Percentiles rank a stretch among this genome's conserved stretches.
Evolutionary conservation across 2,888 invertebrate genomes (phyloP).

Genomic region (Drosophila mettleri): DNA sequence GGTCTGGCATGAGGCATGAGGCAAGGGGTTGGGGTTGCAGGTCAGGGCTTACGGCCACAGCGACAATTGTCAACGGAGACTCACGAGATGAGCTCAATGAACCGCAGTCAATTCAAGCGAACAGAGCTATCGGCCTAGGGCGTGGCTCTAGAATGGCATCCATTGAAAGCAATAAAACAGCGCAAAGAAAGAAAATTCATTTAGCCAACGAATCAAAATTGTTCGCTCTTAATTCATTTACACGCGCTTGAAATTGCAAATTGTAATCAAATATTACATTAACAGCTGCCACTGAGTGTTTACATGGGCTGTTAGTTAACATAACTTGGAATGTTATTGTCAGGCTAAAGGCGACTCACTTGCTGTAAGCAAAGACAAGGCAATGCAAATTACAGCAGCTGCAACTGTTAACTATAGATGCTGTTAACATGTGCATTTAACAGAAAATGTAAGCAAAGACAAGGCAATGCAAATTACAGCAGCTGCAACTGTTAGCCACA

Average conservation of each 20-base stretch:
- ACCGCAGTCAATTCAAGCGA: constrained; percentile 45
- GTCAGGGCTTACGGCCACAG: constrained; percentile 7
- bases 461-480: neutral
- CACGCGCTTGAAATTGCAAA: neutral
- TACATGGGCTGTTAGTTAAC: neutral
- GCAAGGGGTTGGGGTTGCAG: neutral
- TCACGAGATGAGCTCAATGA: constrained; percentile 48
- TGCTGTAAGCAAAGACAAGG: no score
- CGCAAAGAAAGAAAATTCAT: neutral
- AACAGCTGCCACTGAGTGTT: neutral
- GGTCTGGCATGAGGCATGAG: no score
- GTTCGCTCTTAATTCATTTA: neutral
- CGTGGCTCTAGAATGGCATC: neutral
- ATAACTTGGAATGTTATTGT: neutral
- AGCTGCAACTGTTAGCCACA: no score
- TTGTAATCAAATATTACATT: neutral
- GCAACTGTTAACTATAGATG: no score
- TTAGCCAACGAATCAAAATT: neutral
- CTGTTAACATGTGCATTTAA: neutral
- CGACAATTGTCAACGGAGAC: constrained; percentile 21
- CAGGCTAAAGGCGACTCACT: neutral
- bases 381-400: neutral
- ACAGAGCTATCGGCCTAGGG: constrained; percentile 2
- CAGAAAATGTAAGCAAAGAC: neutral
- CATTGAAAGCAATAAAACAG: constrained; percentile 12